These are phyloP conservation scores for Corynorhinus townsendii DNA, from an alignment of 2,113 vertebrate species.

Conservation along the genomic window DNA sequence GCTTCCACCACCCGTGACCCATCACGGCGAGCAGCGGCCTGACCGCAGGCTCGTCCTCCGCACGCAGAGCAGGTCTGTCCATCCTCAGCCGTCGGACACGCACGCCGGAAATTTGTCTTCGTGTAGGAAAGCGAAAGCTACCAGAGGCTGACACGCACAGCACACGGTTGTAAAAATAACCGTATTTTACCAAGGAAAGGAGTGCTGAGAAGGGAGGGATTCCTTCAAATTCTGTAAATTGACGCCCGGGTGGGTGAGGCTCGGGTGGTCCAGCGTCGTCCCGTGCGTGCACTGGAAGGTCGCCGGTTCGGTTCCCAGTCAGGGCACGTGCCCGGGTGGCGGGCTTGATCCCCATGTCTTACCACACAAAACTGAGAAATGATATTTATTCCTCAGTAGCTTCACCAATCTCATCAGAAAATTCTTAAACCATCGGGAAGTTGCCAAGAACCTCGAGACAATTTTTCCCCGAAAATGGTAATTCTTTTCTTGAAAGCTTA, in stretches of 20 bases:
- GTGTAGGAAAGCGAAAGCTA: not conserved
- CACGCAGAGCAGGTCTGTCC: not conserved
- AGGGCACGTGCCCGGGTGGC: too few relatives aligned
- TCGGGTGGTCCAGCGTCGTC: rapidly evolving
- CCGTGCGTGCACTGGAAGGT: too few relatives aligned
- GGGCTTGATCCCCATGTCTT: not conserved
- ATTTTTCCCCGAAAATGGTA: not conserved
- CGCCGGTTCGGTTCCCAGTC: too few relatives aligned
- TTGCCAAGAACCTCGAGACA: not conserved
- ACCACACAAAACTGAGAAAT: not conserved
- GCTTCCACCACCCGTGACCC: not conserved
- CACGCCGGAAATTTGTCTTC: not conserved
- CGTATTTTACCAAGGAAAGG: not conserved
- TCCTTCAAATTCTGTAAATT: too few relatives aligned
- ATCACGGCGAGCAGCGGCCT: not conserved
- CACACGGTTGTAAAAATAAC: rapidly evolving
- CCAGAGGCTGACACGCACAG: not conserved
- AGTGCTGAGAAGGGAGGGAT: not conserved
- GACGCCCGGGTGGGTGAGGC: too few relatives aligned
- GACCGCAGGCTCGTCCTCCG: not conserved
- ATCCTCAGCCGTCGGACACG: not conserved
- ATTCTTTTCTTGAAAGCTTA: not conserved
- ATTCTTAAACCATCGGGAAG: not conserved
- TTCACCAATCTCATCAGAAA: not conserved
- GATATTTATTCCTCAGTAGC: not conserved